Base-by-base conservation (phyloP, 2,888 invertebrate species). In the Lasioglossum calceatum region DNA sequence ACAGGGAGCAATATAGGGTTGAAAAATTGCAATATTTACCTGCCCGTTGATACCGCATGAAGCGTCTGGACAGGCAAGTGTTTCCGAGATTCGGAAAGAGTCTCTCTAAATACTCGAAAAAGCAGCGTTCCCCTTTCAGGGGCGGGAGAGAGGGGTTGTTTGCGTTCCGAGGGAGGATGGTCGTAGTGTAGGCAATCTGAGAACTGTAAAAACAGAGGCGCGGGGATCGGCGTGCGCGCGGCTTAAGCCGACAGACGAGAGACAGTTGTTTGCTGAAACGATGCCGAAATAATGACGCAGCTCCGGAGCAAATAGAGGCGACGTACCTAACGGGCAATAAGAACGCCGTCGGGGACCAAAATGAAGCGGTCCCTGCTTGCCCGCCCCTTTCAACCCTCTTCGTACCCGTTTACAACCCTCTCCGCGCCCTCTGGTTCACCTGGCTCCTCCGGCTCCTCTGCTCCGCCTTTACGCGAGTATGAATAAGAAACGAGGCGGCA, bases 401-500 rank as follows among this genome's bases (percentile, higher is more conserved):
- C 16, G 7, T 7, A 7, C 64, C 19, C 64, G 32, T 7, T 32
- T 12, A 1, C 64, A 16, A 27, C 32, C 64, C 32, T 36, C 19
- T 27, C 64, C 64, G 32, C 36, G 3, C 67, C 36, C 67, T 36
- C 67, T 16, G 8, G 61, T 61, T 61, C 61, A 61, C 61, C 61
- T 61, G 27, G 61, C 61, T 61, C 61, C 61, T 61, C n/a, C 27
- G 27, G 67, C 32, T 36, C 16, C 67, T 67, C 32, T 19, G 70
- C 54, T 54, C 36, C 50, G 16, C 50, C 75, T 84, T 88, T 82
- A 81, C 87, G 82, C 88, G 88, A 87, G 85, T 87, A 88, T 88
- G 88, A 88, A 88, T 88, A 88, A 88, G 88, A 87, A 88, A 87
- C 88, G 85, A 85, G 87, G 71, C 82, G 76, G 88, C 88, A 78